phyloP scores from a whole-genome alignment of 2,888 invertebrate species.

The Pheosia tremula region DNA sequence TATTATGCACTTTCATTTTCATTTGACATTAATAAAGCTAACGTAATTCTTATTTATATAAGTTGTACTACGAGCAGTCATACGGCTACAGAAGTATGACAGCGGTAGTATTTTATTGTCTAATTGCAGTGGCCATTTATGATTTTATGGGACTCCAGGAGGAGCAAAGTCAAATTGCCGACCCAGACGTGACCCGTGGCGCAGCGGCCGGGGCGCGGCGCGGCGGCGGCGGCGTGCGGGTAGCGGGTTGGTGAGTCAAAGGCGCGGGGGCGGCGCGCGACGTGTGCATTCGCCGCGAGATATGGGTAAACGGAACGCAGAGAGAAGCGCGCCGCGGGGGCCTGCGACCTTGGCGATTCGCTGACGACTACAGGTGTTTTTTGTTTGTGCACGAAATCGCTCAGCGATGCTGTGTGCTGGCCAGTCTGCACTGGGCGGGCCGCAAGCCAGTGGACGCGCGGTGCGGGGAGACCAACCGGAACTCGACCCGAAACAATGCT shows the following conservation, averaged over 20 bases:
- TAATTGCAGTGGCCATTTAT: too few relatives aligned
- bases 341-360: conserved; percentile 80
- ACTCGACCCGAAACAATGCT: conserved; percentile 63
- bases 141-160: too few relatives aligned
- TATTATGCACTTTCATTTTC: conserved; percentile 60
- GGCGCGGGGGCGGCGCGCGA: conserved; percentile 65
- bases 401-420: conserved; percentile 60
- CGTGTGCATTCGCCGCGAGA: conserved; percentile 80
- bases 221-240: conserved; percentile 42
- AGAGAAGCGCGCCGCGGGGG: conserved; percentile 72
- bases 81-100: too few relatives aligned
- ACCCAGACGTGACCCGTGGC: conserved; percentile 65
- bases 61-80: too few relatives aligned
- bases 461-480: conserved; percentile 65
- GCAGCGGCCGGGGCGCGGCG: conserved; percentile 40
- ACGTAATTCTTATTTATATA: background rate
- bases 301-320: conserved; percentile 82
- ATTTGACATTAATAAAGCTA: conserved; percentile 12
- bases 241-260: conserved; percentile 67
- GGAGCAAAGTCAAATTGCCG: conserved; percentile 50
- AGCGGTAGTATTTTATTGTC: too few relatives aligned
- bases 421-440: conserved; percentile 45
- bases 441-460: conserved; percentile 41
- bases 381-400: conserved; percentile 75
- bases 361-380: conserved; percentile 83